Base-by-base conservation (phyloP, 2,113 vertebrate species). In the Astatoreochromis straeleni region DNA sequence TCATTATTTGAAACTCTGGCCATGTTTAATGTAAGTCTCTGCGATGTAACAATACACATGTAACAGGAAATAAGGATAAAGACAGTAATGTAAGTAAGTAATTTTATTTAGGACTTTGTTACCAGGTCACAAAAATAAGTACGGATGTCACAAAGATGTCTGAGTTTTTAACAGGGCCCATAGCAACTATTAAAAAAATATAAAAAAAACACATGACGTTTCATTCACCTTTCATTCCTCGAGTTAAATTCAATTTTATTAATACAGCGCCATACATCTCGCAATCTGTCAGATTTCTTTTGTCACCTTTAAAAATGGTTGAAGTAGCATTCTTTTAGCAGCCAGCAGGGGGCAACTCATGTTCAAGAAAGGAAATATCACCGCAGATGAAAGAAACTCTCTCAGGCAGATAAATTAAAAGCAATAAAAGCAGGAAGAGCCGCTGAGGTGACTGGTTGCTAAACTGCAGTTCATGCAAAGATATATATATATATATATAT, bases 381-480 rank as follows among this genome's bases (percentile, higher is more conserved):
- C 96, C 96, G 1, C 92, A 95, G 80, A 96, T 95, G 94, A 96
- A 95, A 19, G 94, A 96, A 95, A 19, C 85, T 95, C 1, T 11
- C 29, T 35, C 89, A 93, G 80, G 87, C 33, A 29, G 78, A 40
- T 87, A 90, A 45, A 73, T 58, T 51, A 94, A 89, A n/a, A 51
- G 49, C 49, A 51, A 1, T n/a, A n/a, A 19, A 51, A 79, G 24
- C 11, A 87, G 14, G 81, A 96, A 92, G 79, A 14, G 14, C 17
- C 60, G 24, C n/a, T 88, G 70, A 86, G 47, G 68, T 45, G 7
- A 3, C 8, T 57, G 33, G 19, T 26, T 8, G 12, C 13, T 24
- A 42, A 54, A 54, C n/a, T 54, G 3, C 53, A 24, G 3, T 12
- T 54, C n/a, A 54, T 54, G 9, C 51, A 54, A 21, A 54, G 2